Evolutionary conservation across 2,888 invertebrate genomes (phyloP), one percentile per base, ranked within the genome.

Genomic region (Scaptomyza flava): DNA sequence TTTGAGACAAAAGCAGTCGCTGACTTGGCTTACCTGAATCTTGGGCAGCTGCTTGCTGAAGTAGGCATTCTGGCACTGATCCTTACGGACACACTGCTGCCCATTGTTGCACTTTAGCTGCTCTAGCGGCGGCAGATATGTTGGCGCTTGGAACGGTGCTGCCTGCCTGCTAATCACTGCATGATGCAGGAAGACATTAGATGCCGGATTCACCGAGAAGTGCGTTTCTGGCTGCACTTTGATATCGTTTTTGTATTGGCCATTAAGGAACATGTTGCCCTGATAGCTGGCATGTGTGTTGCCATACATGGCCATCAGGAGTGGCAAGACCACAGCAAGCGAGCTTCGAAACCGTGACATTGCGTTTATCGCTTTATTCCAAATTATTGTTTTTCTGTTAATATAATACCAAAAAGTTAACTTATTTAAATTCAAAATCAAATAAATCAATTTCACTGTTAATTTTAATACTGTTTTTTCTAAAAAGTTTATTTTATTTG

Each of bases 151-250:
- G 79, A 91, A 91, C 1, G 90, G 90, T 12, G 87, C 60, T 4
- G 91, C 91, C 61, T 91, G 89, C 14, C 91, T 78, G 67, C 91
- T 91, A 14, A 91, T 89, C 54, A 91, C 84, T 20, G 91, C 91
- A 61, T 90, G 90, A 45, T 90, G 87, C 23, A 91, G 78, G 60
- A 91, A 91, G 3, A 90, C 87, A 51, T 91, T 91, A 30, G 85
- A 70, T 14, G 84, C 48, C 8, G 89, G 81, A 74, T 87, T 90
- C 20, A 81, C 69, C 9, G 87, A 81, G 60, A 72, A 80, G 34
- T 80, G 77, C 34, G 86, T 76, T 30, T 89, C 89, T 36, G 72
- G 79, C 33, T 83, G 73, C 41, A 78, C 82, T 43, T 81, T 79
- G 34, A 90, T 79, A 30, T 83, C 84, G 60, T 89, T 90, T 59